Base-by-base conservation (phyloP, 2,797 vertebrate genomes). In the Balearica regulorum region DNA sequence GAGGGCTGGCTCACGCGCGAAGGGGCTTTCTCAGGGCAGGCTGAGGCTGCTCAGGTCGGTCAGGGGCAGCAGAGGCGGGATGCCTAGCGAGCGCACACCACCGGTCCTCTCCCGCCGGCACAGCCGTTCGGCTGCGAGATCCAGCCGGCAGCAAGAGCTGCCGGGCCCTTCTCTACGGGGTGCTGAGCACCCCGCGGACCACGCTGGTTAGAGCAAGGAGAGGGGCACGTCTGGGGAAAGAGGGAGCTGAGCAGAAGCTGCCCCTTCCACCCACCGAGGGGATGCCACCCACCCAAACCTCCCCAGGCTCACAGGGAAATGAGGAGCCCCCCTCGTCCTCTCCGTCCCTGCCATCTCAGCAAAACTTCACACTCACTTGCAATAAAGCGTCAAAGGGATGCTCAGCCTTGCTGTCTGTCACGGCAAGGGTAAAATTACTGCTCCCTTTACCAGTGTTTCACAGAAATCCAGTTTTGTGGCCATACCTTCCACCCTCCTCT, bases 31-130 rank as follows among this genome's bases (percentile, higher is more conserved):
- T 69, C 72, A 60, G 55, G 79, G 65, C 54, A 81, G 43, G 35
- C 0, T 0, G 0, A 3, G 58, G 49, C 75, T 41, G 39, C 77
- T 88, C 49, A 16, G 68, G 72, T 65, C 0, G 0, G 61, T 49
- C 58, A 25, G 72, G 57, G 77, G 51, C 41, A 31, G 65, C 44
- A 44, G 60, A 16, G 12, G 13, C 0, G 4, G 44, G 58, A 21
- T 41, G 49, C 58, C 49, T 62, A 53, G 82, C 1, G 18, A 65
- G 8, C 78, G 13, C 5, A 0, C 10, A 1, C 25, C n/a, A 6
- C 61, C 16, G 6, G 29, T 58, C 49, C 33, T 71, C 46, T 55
- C 16, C 58, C 26, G 8, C 14, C 3, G 4, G n/a, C 66, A 41
- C 33, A 80, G 44, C 19, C 3, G 11, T 3, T 9, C 33, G 37